phyloP scores from a whole-genome alignment of 2,888 invertebrate species.

The Craniophora ligustri region DNA sequence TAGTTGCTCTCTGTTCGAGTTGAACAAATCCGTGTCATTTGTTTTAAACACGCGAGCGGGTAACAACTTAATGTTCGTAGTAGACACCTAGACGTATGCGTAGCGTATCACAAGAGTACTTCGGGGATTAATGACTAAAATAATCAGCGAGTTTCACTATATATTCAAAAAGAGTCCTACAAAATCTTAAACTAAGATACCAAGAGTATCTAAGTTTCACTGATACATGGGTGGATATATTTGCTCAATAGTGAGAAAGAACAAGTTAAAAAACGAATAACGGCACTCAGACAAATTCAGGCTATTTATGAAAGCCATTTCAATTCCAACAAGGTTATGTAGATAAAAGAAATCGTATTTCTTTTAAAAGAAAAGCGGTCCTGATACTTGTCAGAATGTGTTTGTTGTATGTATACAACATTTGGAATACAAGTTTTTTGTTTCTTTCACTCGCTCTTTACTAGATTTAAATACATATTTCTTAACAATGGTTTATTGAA shows the following conservation, averaged over 20 bases:
- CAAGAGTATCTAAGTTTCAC: too few species aligned
- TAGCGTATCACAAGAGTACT: conserved; percentile 6
- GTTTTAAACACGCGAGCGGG: conserved; percentile 65
- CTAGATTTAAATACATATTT: too few species aligned
- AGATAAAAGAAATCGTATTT: conserved; percentile 19
- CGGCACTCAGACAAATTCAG: conserved; percentile 25
- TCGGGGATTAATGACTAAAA: conserved; percentile 21
- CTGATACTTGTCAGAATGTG: conserved; percentile 10
- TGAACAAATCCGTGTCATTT: conserved; percentile 79
- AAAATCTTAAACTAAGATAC: too few species aligned
- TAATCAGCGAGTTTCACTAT: too few species aligned
- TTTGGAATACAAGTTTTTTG: conserved; percentile 12
- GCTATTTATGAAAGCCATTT: conserved; percentile 22
- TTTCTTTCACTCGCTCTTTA: conserved; percentile 17
- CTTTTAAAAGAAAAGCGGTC: conserved; percentile 10
- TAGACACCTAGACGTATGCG: conserved; percentile 3
- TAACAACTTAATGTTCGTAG: conserved; percentile 70
- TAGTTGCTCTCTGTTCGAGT: conserved; percentile 68
- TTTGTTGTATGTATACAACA: conserved; percentile 18
- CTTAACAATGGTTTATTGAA: conserved; percentile 25
- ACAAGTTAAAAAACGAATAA: conserved; percentile 20
- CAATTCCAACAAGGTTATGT: conserved; percentile 1
- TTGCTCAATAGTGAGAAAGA: too few species aligned
- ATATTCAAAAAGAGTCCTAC: too few species aligned
- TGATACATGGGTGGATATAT: too few species aligned